These are phyloP conservation scores for Chironomus tepperi DNA, from an alignment of 1,140 invertebrate genomes.

Conservation along the genomic window DNA sequence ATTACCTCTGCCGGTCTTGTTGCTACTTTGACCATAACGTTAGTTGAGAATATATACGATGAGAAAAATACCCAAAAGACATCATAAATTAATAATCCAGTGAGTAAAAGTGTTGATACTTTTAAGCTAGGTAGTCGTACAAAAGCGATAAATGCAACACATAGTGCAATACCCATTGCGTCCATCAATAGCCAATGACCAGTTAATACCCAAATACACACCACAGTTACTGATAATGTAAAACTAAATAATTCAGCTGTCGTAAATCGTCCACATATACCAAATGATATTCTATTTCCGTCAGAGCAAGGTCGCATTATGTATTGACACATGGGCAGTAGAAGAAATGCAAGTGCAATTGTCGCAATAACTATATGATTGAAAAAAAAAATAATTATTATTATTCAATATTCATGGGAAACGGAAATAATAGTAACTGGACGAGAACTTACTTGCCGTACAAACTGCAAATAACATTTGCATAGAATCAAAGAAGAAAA, in stretches of 20 bases:
- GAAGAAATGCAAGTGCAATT: conserved; percentile 87
- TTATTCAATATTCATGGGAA: neutral
- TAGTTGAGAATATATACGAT: conserved; percentile 96
- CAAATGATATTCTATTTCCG: conserved; percentile 82
- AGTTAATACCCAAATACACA: conserved; percentile 93
- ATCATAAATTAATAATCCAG: conserved; percentile 91
- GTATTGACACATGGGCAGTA: conserved; percentile 96
- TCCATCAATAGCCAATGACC: conserved; percentile 98
- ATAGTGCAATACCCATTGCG: conserved; percentile 86
- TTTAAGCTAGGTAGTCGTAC: conserved; percentile 91
- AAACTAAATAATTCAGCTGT: conserved; percentile 90
- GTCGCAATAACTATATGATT: conserved; percentile 86
- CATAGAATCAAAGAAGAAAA: conserved; percentile 98
- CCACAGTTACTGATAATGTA: conserved; percentile 83
- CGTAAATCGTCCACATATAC: conserved; percentile 82
- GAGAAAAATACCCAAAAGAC: conserved; percentile 99
- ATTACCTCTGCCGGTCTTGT: conserved; percentile 68
- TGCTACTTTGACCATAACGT: conserved; percentile 94
- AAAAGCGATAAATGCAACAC: conserved; percentile 95
- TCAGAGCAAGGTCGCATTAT: conserved; percentile 81
- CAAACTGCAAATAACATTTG: conserved; percentile 96
- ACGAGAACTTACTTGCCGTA: conserved; percentile 75
- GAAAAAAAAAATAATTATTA: neutral
- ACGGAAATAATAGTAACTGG: too few relatives aligned
- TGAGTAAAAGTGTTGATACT: conserved; percentile 89